phyloP scores from a whole-genome alignment of 2,113 vertebrate genomes.

The Dasypus novemcinctus region DNA sequence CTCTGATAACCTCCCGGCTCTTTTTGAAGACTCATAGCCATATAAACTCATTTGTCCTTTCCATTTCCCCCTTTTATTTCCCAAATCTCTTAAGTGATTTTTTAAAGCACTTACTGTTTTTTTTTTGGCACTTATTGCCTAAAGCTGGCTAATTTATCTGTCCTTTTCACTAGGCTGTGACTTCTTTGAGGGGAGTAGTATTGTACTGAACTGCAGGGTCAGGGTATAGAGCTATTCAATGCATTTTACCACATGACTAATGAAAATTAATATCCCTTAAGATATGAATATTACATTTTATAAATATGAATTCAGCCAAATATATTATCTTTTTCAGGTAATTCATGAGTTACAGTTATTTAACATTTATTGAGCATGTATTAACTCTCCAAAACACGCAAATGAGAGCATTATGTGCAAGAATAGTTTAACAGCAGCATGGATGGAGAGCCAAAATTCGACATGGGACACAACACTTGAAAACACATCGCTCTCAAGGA shows the following conservation, averaged over 20 bases:
- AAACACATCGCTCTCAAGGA: neutral
- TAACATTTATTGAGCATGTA: neutral
- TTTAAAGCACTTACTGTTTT: neutral
- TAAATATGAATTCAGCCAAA: neutral
- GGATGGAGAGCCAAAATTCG: neutral
- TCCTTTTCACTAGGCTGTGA: neutral
- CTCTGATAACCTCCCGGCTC: too few relatives aligned
- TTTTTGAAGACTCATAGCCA: too few relatives aligned
- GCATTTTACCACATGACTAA: neutral
- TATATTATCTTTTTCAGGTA: neutral
- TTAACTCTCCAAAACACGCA: neutral
- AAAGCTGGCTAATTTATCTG: neutral
- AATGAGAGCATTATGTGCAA: neutral
- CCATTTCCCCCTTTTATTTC: neutral
- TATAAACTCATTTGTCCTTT: too few relatives aligned
- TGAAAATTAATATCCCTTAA: constrained; percentile 19
- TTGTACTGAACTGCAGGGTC: neutral
- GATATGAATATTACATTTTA: neutral
- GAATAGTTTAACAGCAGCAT: neutral
- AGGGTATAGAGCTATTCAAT: neutral
- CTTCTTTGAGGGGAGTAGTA: neutral
- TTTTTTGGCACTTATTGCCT: neutral
- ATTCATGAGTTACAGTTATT: neutral
- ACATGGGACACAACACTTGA: neutral
- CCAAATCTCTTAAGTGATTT: neutral